Conservation (phyloP, 2,797 vertebrate genomes). For the Meda fulgida region DNA sequence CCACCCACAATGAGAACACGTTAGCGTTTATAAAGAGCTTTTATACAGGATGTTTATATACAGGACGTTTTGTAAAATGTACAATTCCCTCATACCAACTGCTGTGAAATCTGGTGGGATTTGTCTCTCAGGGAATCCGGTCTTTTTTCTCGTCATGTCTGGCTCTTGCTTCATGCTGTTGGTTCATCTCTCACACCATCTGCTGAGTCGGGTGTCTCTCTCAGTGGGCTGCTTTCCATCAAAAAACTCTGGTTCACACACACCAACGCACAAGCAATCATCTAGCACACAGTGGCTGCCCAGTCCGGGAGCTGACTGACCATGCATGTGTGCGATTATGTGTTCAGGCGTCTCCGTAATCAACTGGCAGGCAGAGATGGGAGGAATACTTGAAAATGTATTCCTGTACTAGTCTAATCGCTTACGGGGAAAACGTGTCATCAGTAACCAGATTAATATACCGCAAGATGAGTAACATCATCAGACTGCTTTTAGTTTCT, state of each 20-base stretch:
- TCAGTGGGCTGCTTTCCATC: slow-evolving; percentile 59
- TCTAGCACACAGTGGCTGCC: slow-evolving; percentile 23
- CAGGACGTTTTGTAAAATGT: not conserved
- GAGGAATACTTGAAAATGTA: not conserved
- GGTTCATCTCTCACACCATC: slow-evolving; percentile 79
- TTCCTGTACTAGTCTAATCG: slow-evolving; percentile 4
- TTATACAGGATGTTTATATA: slow-evolving; percentile 20
- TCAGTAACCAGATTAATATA: not conserved
- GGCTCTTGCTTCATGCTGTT: slow-evolving; percentile 71
- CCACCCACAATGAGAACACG: slow-evolving; percentile 42
- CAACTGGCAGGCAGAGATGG: not conserved
- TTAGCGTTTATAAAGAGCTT: slow-evolving; percentile 9
- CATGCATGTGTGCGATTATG: slow-evolving; percentile 15
- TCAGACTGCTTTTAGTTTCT: slow-evolving; percentile 2
- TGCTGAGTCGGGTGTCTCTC: slow-evolving; percentile 76
- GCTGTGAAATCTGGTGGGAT: slow-evolving; percentile 36
- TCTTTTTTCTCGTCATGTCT: slow-evolving; percentile 39
- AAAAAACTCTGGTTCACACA: slow-evolving; percentile 39
- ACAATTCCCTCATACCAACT: slow-evolving; percentile 31
- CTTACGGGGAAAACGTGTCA: not conserved
- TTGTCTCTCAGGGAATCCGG: slow-evolving; percentile 37
- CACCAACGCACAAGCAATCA: slow-evolving; percentile 39
- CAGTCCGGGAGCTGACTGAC: slow-evolving; percentile 12
- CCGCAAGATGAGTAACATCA: slow-evolving; percentile 17
- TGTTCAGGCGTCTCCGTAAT: slow-evolving; percentile 35